These are phyloP conservation scores for Bombus difficillimus DNA, from an alignment of 1,140 invertebrate genomes.

Conservation along the genomic window DNA sequence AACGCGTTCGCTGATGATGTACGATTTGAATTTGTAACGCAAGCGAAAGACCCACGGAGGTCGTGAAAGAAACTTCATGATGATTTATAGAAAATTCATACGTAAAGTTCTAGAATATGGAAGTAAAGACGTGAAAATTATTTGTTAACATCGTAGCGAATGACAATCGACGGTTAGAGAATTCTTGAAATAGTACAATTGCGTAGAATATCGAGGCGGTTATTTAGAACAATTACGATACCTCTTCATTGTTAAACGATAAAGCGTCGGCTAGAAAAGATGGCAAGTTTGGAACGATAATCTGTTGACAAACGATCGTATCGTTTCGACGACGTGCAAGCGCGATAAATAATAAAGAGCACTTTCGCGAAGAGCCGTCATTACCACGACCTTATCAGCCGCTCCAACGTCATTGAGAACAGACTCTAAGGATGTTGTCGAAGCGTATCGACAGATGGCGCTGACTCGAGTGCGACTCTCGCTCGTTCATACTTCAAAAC, in stretches of 20 bases:
- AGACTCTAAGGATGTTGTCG: constrained; percentile 15
- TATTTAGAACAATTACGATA: background rate
- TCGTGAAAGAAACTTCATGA: too few species aligned
- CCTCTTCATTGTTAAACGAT: background rate
- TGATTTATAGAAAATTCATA: too few species aligned
- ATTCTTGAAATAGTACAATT: background rate
- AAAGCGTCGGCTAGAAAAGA: background rate
- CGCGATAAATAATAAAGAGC: constrained; percentile 25
- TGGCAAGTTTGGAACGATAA: background rate
- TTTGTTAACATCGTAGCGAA: too few species aligned
- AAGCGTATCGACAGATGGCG: constrained; percentile 36
- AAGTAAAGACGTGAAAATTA: too few species aligned
- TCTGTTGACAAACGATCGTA: constrained; percentile 2
- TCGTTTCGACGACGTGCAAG: background rate
- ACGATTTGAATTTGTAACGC: too few species aligned
- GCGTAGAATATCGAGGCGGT: background rate
- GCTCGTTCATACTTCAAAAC: background rate
- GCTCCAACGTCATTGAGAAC: constrained; percentile 24
- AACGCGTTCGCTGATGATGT: too few species aligned
- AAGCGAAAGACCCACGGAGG: too few species aligned
- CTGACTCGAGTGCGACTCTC: background rate
- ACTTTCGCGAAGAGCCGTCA: background rate
- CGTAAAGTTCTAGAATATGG: too few species aligned
- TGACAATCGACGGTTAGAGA: background rate
- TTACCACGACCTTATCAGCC: constrained; percentile 37